phyloP scores from a whole-genome alignment of 2,797 vertebrate genomes.

The Discoglossus pictus region DNA sequence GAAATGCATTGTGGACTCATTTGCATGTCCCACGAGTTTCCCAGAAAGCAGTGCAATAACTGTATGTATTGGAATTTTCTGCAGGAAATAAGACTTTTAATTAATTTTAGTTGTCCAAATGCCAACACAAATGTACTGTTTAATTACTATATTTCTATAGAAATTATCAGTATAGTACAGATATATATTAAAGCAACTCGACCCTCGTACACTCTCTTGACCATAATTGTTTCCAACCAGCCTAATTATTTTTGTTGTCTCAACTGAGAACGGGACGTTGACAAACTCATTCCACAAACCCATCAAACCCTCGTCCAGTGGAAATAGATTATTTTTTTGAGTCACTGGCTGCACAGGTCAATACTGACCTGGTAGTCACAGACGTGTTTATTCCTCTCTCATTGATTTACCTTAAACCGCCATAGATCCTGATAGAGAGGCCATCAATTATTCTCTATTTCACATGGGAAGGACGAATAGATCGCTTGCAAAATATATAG shows the following conservation, averaged over 20 bases:
- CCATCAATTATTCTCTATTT: conserved; percentile 28
- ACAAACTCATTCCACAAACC: conserved; percentile 11
- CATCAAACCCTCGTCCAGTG: not conserved
- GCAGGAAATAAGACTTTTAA: too few relatives aligned
- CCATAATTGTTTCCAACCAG: too few relatives aligned
- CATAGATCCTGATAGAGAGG: conserved; percentile 13
- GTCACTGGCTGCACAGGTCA: not conserved
- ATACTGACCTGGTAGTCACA: conserved; percentile 26
- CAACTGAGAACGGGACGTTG: conserved; percentile 48
- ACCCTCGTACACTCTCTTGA: too few relatives aligned
- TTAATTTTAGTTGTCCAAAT: too few relatives aligned
- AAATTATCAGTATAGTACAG: too few relatives aligned
- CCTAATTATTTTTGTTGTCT: not conserved
- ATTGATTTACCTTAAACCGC: conserved; percentile 18
- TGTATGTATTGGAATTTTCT: too few relatives aligned
- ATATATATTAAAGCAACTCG: too few relatives aligned
- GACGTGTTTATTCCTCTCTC: conserved; percentile 19
- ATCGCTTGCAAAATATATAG: conserved; percentile 6
- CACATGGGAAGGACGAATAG: conserved; percentile 4
- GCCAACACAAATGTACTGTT: too few relatives aligned
- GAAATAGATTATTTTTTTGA: conserved; percentile 9
- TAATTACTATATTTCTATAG: too few relatives aligned
- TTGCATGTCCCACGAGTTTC: too few relatives aligned
- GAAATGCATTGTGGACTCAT: too few relatives aligned
- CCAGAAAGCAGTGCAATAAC: too few relatives aligned